Evolutionary conservation across 2,888 invertebrate genomes (phyloP), one percentile per base, ranked within the genome.

Genomic region (Morpho helenor): DNA sequence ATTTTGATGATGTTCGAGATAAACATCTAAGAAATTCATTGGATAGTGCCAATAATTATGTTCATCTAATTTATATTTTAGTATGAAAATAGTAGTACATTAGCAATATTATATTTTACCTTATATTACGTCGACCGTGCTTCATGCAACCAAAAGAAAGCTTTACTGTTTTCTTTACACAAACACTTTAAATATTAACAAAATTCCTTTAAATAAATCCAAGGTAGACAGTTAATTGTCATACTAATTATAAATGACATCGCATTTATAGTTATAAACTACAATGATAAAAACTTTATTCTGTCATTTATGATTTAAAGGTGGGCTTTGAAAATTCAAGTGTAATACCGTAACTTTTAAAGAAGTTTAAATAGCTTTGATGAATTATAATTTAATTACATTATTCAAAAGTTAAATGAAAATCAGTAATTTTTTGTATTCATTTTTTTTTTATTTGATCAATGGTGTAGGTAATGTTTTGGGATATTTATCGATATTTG

Each of bases 91-190:
- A 43, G 16, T 53, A 8, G 5, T 23, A 5, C 23, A 10, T 10
- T 54, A 49, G 31, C 23, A 48, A 10, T 47, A 42, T 49, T 23
- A 48, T 41, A 23, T 7, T 54, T 54, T 48, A 47, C 48, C 48
- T 9, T 7, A 8, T 56, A 56, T 59, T 59, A 61, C 59, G 59
- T 61, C 61, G 49, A 56, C 61, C 42, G 50, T 52, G 45, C 47
- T 49, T 49, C 56, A 52, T 50, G 46, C 49, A 52, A 46, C 45
- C 45, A 59, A 55, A 49, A 52, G 44, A 42, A 44, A 44, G 42
- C 46, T 59, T 52, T 46, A 52, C 31, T 52, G 44, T 49, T 59
- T 22, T 43, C 47, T 52, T 48, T 52, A 8, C 41, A 58, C 23
- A 22, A 53, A 47, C 43, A 16, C 0, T 7, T 7, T 8, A 51